Conservation (phyloP, 2,797 vertebrate genomes). For the Lindbergichthys nudifrons region DNA sequence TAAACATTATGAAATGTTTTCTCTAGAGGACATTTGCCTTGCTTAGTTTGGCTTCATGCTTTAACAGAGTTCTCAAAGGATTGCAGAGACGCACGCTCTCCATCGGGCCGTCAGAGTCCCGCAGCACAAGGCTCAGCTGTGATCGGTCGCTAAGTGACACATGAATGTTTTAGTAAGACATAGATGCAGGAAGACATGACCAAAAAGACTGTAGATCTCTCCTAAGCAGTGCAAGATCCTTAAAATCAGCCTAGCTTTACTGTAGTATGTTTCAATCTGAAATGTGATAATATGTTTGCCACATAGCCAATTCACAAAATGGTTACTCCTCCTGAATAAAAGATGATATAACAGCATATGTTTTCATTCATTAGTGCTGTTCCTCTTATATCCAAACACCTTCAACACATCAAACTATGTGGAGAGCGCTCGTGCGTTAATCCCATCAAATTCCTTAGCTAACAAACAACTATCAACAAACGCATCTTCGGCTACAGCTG, state of each 20-base stretch:
- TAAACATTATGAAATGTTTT: slow-evolving; percentile 71
- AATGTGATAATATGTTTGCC: background rate
- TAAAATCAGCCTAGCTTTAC: background rate
- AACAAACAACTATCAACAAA: background rate
- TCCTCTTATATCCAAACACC: background rate
- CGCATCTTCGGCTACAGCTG: rapidly evolving
- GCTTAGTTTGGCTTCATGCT: slow-evolving; percentile 53
- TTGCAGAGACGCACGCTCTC: slow-evolving; percentile 26
- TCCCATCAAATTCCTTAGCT: background rate
- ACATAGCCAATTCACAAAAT: background rate
- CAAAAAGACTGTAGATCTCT: background rate
- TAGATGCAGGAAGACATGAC: background rate
- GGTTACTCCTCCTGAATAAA: background rate
- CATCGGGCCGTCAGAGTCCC: background rate
- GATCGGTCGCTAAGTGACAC: slow-evolving; percentile 35
- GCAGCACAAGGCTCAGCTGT: slow-evolving; percentile 12
- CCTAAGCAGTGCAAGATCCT: background rate
- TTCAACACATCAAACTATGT: background rate
- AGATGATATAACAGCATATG: background rate
- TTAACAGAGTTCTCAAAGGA: slow-evolving; percentile 37
- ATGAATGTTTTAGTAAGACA: slow-evolving; percentile 35
- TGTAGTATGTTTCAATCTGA: background rate
- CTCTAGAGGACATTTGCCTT: slow-evolving; percentile 63
- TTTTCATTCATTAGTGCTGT: background rate
- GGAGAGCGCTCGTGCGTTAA: background rate